Evolutionary conservation across 2,888 invertebrate genomes (phyloP).

Genomic region (Diabrotica balteata): DNA sequence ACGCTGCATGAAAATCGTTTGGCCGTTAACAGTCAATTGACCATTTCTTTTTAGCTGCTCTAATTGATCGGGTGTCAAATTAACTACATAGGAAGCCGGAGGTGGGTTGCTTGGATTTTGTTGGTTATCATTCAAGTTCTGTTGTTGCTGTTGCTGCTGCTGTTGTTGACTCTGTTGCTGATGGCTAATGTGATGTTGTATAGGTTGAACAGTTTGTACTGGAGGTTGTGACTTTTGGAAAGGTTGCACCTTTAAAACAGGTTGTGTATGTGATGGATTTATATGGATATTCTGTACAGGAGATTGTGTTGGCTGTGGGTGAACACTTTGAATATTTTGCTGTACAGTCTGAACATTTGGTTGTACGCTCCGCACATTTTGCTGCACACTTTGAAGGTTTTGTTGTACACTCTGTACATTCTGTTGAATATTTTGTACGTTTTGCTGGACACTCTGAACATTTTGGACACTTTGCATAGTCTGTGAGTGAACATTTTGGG

Average conservation of each 20-base stretch:
- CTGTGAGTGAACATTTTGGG: slow-evolving; percentile 44
- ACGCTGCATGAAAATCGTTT: slow-evolving; percentile 60
- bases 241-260: slow-evolving; percentile 54
- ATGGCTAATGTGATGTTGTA: slow-evolving; percentile 44
- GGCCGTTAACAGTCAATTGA: slow-evolving; percentile 60
- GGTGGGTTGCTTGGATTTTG: slow-evolving; percentile 44
- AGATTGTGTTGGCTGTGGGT: slow-evolving; percentile 38
- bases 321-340: slow-evolving; percentile 38
- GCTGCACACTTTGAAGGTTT: slow-evolving; percentile 31
- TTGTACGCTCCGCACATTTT: slow-evolving; percentile 37
- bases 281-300: slow-evolving; percentile 39
- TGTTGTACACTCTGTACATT: slow-evolving; percentile 31
- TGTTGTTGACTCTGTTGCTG: slow-evolving; percentile 43
- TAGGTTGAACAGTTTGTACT: slow-evolving; percentile 57
- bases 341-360: slow-evolving; percentile 39
- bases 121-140: slow-evolving; percentile 35
- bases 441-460: slow-evolving; percentile 35
- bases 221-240: slow-evolving; percentile 59
- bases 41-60: slow-evolving; percentile 59
- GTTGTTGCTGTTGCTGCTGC: slow-evolving; percentile 39
- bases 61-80: slow-evolving; percentile 59
- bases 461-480: slow-evolving; percentile 36
- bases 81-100: slow-evolving; percentile 59
- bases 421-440: slow-evolving; percentile 31
- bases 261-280: slow-evolving; percentile 45